phyloP scores from a whole-genome alignment of 2,888 invertebrate species.

The Cephonodes hylas region DNA sequence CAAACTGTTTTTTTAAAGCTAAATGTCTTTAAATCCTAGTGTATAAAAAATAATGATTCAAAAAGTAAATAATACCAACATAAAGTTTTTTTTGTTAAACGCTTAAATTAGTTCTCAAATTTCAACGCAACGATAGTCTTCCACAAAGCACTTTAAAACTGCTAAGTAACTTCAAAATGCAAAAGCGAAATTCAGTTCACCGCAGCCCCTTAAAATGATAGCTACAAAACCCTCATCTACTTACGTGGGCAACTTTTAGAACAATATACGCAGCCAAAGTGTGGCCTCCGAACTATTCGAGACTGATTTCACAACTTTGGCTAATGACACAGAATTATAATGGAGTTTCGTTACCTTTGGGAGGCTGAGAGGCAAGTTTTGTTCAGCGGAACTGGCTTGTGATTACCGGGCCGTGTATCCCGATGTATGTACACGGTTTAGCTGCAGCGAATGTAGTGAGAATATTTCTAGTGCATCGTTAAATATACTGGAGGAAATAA shows the following conservation, averaged over 20 bases:
- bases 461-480: background rate
- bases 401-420: background rate
- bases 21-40: too few relatives aligned
- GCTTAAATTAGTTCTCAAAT: background rate
- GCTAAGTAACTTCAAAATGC: background rate
- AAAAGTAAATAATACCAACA: too few relatives aligned
- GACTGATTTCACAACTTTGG: constrained; percentile 43
- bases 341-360: constrained; percentile 45
- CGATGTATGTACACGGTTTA: too few relatives aligned
- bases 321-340: constrained; percentile 55
- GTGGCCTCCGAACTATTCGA: constrained; percentile 9
- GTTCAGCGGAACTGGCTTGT: background rate
- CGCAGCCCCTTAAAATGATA: background rate
- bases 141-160: background rate
- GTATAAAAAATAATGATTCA: too few relatives aligned
- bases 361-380: constrained; percentile 32
- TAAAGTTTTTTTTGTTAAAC: too few relatives aligned
- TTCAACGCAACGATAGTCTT: background rate
- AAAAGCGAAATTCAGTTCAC: background rate
- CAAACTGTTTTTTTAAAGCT: too few relatives aligned
- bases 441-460: background rate
- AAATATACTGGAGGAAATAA: background rate
- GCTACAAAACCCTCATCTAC: background rate
- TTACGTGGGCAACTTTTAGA: constrained; percentile 11
- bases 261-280: constrained; percentile 11